Evolutionary conservation across 2,113 vertebrate genomes (phyloP).

Genomic region (Austrofundulus limnaeus): DNA sequence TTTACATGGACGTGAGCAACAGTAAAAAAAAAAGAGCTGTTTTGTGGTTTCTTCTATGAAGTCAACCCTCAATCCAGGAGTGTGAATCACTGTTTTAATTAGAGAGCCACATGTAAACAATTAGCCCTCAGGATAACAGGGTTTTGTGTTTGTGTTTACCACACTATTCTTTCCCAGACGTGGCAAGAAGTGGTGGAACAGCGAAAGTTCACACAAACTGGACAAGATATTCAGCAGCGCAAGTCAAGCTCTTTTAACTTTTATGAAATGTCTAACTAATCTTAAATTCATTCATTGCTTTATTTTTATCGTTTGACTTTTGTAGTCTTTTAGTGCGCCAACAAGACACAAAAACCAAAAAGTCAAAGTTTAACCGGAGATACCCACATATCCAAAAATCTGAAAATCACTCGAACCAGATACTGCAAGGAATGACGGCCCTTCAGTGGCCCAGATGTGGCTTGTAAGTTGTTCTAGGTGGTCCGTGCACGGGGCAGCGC

Average conservation of each 20-base stretch:
- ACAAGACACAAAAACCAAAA: too few relatives aligned
- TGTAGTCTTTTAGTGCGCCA: background rate
- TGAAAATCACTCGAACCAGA: too few relatives aligned
- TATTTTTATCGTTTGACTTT: background rate
- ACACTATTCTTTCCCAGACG: slow-evolving; percentile 33
- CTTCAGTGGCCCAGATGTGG: too few relatives aligned
- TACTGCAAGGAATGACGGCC: too few relatives aligned
- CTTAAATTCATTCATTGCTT: background rate
- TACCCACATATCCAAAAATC: too few relatives aligned
- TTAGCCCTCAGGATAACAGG: slow-evolving; percentile 58
- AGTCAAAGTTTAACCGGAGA: too few relatives aligned
- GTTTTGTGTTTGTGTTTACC: slow-evolving; percentile 1
- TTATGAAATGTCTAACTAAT: background rate
- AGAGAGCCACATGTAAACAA: slow-evolving; percentile 68
- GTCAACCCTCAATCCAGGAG: slow-evolving; percentile 66
- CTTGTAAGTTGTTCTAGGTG: too few relatives aligned
- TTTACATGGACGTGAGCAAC: slow-evolving; percentile 22
- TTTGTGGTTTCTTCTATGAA: slow-evolving; percentile 53
- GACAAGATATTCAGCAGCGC: slow-evolving; percentile 10
- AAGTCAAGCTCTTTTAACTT: background rate
- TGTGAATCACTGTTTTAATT: slow-evolving; percentile 74
- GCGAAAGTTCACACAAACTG: slow-evolving; percentile 10
- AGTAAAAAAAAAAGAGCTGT: slow-evolving; percentile 29
- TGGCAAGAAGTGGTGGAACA: background rate
- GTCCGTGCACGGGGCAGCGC: too few relatives aligned